A percentile compares a stretch with the other conserved stretches of the same genome.
Evolutionary conservation across 2,888 invertebrate species (phyloP).

Genomic region (Lissocephala sabroskyi): DNA sequence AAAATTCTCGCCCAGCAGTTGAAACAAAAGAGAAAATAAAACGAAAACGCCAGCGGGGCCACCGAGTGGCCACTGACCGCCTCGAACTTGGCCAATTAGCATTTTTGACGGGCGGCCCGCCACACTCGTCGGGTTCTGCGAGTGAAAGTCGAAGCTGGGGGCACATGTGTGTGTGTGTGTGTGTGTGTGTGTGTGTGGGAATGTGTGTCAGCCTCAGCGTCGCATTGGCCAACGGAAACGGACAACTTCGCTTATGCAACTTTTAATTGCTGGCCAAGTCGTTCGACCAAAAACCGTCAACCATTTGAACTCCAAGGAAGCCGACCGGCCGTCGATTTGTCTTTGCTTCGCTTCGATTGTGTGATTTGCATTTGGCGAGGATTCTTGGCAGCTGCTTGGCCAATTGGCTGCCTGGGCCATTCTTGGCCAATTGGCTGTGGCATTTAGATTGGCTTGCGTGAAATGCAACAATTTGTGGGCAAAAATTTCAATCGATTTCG

Average conservation of each 20-base stretch:
- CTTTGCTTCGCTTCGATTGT: too few relatives aligned
- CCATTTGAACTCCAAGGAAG: too few relatives aligned
- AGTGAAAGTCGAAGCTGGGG: slow-evolving; percentile 34
- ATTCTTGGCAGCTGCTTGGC: too few relatives aligned
- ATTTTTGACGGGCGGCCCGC: background rate
- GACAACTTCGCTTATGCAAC: background rate
- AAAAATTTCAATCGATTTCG: slow-evolving; percentile 39
- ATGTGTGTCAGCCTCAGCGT: background rate
- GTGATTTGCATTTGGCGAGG: too few relatives aligned
- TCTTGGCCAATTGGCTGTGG: slow-evolving; percentile 15
- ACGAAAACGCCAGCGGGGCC: background rate
- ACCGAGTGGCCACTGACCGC: too few relatives aligned
- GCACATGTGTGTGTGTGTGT: too few relatives aligned
- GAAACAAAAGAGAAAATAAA: slow-evolving; percentile 8
- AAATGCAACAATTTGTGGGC: slow-evolving; percentile 57
- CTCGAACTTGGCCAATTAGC: background rate
- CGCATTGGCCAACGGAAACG: background rate
- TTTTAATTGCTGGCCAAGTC: background rate
- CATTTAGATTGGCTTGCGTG: slow-evolving; percentile 57
- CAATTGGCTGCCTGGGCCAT: too few relatives aligned
- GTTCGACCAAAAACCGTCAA: too few relatives aligned
- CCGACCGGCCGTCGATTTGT: too few relatives aligned
- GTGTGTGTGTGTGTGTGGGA: background rate
- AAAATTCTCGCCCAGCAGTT: slow-evolving; percentile 28
- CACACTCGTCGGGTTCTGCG: slow-evolving; percentile 13